A percentile compares a stretch with the other conserved stretches of the same genome.
phyloP scores from a whole-genome alignment of 2,113 vertebrate species.

The Callospermophilus lateralis region DNA sequence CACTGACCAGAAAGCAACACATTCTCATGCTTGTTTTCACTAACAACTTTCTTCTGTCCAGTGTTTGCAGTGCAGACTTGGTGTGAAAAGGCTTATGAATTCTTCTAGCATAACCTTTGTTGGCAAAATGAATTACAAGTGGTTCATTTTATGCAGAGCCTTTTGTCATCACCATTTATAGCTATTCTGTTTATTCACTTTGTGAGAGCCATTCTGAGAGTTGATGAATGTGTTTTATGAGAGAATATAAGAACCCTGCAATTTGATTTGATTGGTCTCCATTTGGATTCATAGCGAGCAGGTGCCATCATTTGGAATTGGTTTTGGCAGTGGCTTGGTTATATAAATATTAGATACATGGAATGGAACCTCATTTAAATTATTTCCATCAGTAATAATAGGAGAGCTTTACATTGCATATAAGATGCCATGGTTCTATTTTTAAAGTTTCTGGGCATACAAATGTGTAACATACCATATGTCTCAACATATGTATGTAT shows the following conservation, averaged over 20 bases:
- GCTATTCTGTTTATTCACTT: conserved; percentile 66
- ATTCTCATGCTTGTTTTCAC: neutral
- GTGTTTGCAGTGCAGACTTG: neutral
- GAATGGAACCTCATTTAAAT: conserved; percentile 61
- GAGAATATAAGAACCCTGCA: conserved; percentile 56
- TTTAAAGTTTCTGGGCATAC: neutral
- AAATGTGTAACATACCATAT: conserved; percentile 19
- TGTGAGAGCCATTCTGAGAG: conserved; percentile 45
- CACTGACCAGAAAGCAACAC: neutral
- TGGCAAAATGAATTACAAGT: conserved; percentile 63
- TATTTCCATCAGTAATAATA: conserved; percentile 48
- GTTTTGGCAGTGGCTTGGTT: conserved; percentile 62
- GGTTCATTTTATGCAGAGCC: conserved; percentile 64
- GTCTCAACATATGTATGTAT: conserved; percentile 5
- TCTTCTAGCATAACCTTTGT: conserved; percentile 63
- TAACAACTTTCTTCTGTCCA: neutral
- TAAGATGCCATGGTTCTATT: neutral
- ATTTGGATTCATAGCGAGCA: conserved; percentile 53
- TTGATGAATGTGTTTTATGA: conserved; percentile 61
- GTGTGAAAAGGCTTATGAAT: conserved; percentile 51
- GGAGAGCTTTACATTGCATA: neutral
- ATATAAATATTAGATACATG: conserved; percentile 61
- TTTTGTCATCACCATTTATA: conserved; percentile 64
- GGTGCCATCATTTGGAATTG: conserved; percentile 54
- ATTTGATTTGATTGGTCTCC: conserved; percentile 75